phyloP scores from a whole-genome alignment of 2,888 invertebrate genomes.

The Calliopum simillimum region DNA sequence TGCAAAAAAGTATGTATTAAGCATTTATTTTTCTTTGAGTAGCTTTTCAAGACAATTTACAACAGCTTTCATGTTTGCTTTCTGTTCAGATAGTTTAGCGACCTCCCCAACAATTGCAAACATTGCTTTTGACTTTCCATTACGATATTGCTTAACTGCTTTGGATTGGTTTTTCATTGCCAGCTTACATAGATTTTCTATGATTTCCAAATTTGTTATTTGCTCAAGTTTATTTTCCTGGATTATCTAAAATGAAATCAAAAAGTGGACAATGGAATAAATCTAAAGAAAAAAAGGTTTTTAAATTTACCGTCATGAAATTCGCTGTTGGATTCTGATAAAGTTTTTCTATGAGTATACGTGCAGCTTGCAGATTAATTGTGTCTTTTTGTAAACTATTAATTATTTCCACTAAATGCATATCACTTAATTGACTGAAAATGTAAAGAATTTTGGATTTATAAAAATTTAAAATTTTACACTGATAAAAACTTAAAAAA shows the following conservation, averaged over 20 bases:
- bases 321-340: conserved; percentile 63
- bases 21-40: conserved; percentile 10
- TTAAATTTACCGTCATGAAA: conserved; percentile 60
- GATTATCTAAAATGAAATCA: conserved; percentile 69
- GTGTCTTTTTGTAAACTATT: conserved; percentile 72
- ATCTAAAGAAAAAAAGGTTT: background rate
- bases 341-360: conserved; percentile 69
- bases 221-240: conserved; percentile 74
- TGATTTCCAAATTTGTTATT: conserved; percentile 72
- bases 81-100: conserved; percentile 71
- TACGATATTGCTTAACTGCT: conserved; percentile 74
- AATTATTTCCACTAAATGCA: conserved; percentile 73
- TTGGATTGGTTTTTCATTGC: conserved; percentile 76
- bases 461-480: background rate
- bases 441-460: conserved; percentile 7
- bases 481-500: conserved; percentile 5
- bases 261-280: background rate
- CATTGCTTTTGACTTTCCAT: conserved; percentile 78
- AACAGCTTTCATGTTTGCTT: conserved; percentile 77
- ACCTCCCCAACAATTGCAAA: conserved; percentile 75
- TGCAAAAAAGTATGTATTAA: background rate
- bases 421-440: conserved; percentile 68
- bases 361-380: conserved; percentile 74
- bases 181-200: conserved; percentile 73
- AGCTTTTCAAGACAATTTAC: conserved; percentile 71